Evolutionary conservation across 1,140 invertebrate species (phyloP), one percentile per base, ranked within the genome.

Genomic region (Wasmannia auropunctata): DNA sequence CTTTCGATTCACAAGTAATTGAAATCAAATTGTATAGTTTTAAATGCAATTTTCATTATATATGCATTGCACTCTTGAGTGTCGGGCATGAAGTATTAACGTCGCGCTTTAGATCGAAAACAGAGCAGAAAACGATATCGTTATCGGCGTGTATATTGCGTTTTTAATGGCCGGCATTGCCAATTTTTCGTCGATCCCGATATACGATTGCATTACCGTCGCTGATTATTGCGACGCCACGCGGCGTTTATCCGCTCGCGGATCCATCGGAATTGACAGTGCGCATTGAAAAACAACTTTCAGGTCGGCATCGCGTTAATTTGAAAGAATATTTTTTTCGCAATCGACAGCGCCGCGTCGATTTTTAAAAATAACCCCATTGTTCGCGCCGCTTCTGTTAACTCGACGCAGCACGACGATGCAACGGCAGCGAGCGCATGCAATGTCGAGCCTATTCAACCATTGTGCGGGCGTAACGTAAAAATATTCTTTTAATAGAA

Each of bases 401-500:
- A 40, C 37, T 74, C 65, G 51, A 58, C 56, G 79, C 67, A 25
- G 51, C 65, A 67, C 51, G 28, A 34, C 49, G 37, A 54, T 56
- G 65, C 67, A 72, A 72, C 65, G 58, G 67, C 67, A 83, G 43
- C 34, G 51, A 28, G 34, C 67, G 51, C 46, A 54, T 40, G 46
- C 49, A 56, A 72, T 28, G 51, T 31, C 79, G 22, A 81, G 67
- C 19, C 65, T 81, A 72, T 81, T 58, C 67, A 74, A 83, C 51
- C 37, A 83, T 83, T 83, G 79, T 83, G 14, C 51, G 25, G 49
- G 28, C 31, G 77, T 69, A 80, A 80, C 63, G 16, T 19, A 83
- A 83, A 81, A 83, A 74, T 83, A 60, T 74, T n/a, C 37, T 58
- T 83, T 83, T 83, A 83, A 74, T 83, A 83, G 79, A 60, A 83